Percentiles rank a stretch among this genome's conserved stretches.
Evolutionary conservation across 2,888 invertebrate genomes (phyloP).

Genomic region (Megalurothrips usitatus): DNA sequence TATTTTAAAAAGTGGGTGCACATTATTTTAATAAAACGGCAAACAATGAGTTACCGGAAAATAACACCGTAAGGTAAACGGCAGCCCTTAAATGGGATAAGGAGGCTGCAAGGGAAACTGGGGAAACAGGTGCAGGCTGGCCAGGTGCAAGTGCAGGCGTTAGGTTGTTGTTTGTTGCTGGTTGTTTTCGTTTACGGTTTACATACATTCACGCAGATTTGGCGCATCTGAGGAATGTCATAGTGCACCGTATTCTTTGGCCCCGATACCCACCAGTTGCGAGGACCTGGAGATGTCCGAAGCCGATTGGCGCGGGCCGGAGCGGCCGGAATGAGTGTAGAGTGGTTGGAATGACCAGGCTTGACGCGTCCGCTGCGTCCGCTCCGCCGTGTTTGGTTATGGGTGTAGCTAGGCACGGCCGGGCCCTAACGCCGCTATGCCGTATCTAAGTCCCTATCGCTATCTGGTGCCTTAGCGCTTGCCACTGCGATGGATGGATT

Average conservation of each 20-base stretch:
- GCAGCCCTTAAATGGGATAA: no score
- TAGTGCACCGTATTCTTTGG: background rate
- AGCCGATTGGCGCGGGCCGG: no score
- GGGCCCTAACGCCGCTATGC: background rate
- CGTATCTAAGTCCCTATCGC: background rate
- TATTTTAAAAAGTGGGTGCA: background rate
- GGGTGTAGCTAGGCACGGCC: background rate
- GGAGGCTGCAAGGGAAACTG: no score
- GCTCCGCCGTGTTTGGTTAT: background rate
- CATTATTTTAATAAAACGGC: background rate
- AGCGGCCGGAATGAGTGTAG: no score
- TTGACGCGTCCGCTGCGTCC: no score
- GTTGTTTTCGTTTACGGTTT: background rate
- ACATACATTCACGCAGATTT: background rate
- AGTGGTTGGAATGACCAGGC: no score
- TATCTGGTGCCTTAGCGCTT: background rate
- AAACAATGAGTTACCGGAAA: no score
- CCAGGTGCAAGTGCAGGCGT: background rate
- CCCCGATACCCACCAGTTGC: background rate
- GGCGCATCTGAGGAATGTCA: background rate
- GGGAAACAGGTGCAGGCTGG: no score
- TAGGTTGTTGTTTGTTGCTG: background rate
- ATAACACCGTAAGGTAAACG: no score
- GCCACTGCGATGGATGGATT: slow-evolving; percentile 29
- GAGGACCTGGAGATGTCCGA: no score